Base-by-base conservation (phyloP, 1,140 invertebrate genomes). In the Oreohelix idahoensis region DNA sequence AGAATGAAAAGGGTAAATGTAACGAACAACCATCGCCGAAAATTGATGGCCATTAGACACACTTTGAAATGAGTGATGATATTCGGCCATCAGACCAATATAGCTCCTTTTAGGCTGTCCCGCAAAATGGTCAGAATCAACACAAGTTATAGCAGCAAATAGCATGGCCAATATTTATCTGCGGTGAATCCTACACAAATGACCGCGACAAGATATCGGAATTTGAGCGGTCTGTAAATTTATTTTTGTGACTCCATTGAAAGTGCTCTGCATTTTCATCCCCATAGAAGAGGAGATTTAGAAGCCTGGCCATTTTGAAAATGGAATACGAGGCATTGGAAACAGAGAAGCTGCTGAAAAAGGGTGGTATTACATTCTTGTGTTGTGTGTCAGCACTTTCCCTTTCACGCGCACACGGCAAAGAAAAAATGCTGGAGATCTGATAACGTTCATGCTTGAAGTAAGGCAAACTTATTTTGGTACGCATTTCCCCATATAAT, bases 171-270 rank as follows among this genome's bases (percentile, higher is more conserved):
- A 79, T 79, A 79, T 79, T 79, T 63, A 69, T 58, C 77, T 45
- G 36, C 58, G 77, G 63, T 66, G 77, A 69, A 63, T 79, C 77
- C 77, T 42, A 79, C 5, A 79, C 49, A 66, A 79, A 58, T 79
- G 77, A 79, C 77, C 53, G 58, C 35, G 53, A 79, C 58, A 79
- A 79, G 77, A 79, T 79, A 79, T 66, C 77, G n/a, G 15, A 63
- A 66, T 79, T 79, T 66, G 35, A 79, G 77, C 51, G 77, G 53
- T 79, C 77, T 51, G 77, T 79, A 79, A 79, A 79, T 79, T 79
- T 79, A 79, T 63, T 58, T 76, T 79, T 66, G 51, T 69, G 32
- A 26, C 58, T 69, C 51, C 13, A 53, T 58, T 36, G 66, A 79
- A 76, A 76, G 42, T 4, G 74, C 29, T 53, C 29, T 4, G 45